A percentile compares a stretch with the other conserved stretches of the same genome.
phyloP scores from a whole-genome alignment of 2,113 vertebrate species.

The Apus apus region DNA sequence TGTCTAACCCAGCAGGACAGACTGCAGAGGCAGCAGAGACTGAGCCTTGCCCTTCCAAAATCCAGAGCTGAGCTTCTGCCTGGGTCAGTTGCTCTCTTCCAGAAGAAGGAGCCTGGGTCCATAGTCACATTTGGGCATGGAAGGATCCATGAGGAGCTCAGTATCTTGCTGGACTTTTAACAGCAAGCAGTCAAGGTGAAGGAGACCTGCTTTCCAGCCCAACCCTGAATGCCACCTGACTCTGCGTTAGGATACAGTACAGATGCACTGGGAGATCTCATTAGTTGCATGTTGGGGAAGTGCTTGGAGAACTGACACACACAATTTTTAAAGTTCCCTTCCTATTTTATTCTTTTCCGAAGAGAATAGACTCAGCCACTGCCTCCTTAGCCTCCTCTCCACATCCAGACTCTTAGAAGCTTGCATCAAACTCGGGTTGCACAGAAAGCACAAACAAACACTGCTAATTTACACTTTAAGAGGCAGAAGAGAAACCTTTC shows the following conservation, averaged over 20 bases:
- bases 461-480: conserved; percentile 71
- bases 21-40: neutral
- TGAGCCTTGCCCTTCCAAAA: neutral
- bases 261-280: conserved; percentile 5
- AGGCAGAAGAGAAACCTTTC: conserved; percentile 58
- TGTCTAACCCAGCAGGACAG: neutral
- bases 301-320: neutral
- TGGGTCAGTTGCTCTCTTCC: neutral
- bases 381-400: conserved; percentile 9
- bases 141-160: neutral
- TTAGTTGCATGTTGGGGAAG: conserved; percentile 1
- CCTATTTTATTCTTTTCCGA: neutral
- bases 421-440: conserved; percentile 1
- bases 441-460: conserved; percentile 45
- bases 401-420: conserved; percentile 40
- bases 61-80: neutral
- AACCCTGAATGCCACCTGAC: neutral
- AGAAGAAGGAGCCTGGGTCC: neutral
- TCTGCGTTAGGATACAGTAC: neutral
- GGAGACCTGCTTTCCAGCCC: neutral
- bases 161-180: neutral
- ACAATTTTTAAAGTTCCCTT: conserved; percentile 30
- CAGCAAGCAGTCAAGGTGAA: neutral
- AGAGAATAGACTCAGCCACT: neutral
- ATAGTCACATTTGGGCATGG: neutral